Conservation (phyloP, 2,797 vertebrate species). For the Scomberomorus guttatus region DNA sequence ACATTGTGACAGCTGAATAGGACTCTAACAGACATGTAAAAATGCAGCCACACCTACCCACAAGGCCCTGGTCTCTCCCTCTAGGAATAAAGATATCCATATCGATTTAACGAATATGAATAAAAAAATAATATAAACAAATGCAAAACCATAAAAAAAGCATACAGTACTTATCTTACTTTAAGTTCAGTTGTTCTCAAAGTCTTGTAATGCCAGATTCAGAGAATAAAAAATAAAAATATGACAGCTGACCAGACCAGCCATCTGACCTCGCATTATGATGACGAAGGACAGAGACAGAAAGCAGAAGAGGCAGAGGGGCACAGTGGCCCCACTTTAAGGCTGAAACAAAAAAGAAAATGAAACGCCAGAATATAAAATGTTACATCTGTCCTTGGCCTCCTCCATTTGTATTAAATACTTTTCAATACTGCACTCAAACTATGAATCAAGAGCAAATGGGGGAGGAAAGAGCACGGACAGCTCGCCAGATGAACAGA, state of each 20-base stretch:
- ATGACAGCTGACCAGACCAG: constrained; percentile 3
- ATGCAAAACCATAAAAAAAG: constrained; percentile 66
- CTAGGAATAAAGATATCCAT: constrained; percentile 77
- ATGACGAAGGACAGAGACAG: constrained; percentile 28
- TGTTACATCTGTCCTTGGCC: constrained; percentile 8
- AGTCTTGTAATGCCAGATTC: constrained; percentile 65
- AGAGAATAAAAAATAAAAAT: constrained; percentile 22
- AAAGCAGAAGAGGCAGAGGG: constrained; percentile 18
- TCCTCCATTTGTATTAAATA: constrained; percentile 42
- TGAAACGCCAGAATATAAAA: constrained; percentile 3
- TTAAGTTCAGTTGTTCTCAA: constrained; percentile 51
- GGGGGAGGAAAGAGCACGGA: not conserved
- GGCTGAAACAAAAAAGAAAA: constrained; percentile 34
- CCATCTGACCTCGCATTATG: constrained; percentile 17
- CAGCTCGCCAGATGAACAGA: not conserved
- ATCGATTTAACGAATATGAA: constrained; percentile 74
- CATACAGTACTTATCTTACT: constrained; percentile 59
- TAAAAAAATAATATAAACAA: constrained; percentile 65
- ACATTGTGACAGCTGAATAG: not conserved
- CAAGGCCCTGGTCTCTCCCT: constrained; percentile 72
- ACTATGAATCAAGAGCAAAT: constrained; percentile 35
- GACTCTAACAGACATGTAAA: not conserved
- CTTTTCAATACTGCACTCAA: constrained; percentile 71
- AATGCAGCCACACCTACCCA: constrained; percentile 30
- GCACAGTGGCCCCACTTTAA: constrained; percentile 31